Evolutionary conservation across 2,888 invertebrate species (phyloP).

Genomic region (Phytoseiulus persimilis): DNA sequence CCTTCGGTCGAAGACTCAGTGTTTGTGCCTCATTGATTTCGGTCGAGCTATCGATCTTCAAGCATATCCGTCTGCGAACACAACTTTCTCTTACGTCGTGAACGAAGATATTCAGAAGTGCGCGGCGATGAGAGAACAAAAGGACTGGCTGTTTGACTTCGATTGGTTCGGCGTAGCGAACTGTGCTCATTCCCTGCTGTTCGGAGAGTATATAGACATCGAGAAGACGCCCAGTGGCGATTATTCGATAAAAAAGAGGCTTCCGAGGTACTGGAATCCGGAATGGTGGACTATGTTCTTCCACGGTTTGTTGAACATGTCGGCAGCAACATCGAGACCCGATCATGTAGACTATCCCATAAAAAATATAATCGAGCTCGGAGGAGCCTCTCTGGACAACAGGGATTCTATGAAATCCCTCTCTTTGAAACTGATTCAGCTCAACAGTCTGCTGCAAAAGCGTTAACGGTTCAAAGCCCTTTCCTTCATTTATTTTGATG

Average conservation of each 20-base stretch:
- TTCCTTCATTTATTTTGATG: background rate
- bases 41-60: constrained; percentile 89
- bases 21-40: constrained; percentile 80
- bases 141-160: constrained; percentile 70
- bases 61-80: constrained; percentile 62
- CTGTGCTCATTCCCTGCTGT: constrained; percentile 73
- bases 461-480: background rate
- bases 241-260: background rate
- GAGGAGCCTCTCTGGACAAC: background rate
- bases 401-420: background rate
- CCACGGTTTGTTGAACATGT: constrained; percentile 18
- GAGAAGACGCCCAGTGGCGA: constrained; percentile 52
- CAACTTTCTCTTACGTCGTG: constrained; percentile 61
- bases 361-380: constrained; percentile 23
- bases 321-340: constrained; percentile 5
- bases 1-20: constrained; percentile 46
- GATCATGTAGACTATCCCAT: constrained; percentile 17
- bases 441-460: constrained; percentile 11
- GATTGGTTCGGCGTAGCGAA: constrained; percentile 82
- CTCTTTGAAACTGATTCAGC: constrained; percentile 15
- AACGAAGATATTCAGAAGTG: constrained; percentile 55
- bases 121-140: constrained; percentile 77
- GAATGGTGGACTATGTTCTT: constrained; percentile 27
- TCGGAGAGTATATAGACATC: constrained; percentile 80
- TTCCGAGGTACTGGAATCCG: constrained; percentile 11